Percentiles rank a stretch among this genome's conserved stretches.
Evolutionary conservation across 1,140 invertebrate species (phyloP).

Genomic region (Cardiocondyla obscurior): DNA sequence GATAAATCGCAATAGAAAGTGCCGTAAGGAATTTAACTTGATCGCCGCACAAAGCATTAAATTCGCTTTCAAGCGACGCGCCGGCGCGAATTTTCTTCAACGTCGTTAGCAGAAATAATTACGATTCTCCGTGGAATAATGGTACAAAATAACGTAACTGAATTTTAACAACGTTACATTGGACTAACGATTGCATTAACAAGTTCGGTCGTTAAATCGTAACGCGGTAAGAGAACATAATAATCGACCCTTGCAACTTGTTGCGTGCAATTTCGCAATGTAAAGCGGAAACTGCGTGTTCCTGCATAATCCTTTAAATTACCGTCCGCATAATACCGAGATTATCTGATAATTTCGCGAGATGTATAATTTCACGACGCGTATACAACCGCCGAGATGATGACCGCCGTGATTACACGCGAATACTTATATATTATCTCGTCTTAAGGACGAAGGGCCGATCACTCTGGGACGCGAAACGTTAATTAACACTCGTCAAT

Average conservation of each 20-base stretch:
- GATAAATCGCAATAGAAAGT: neutral
- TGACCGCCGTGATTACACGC: neutral
- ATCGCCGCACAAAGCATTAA: neutral
- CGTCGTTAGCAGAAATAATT: neutral
- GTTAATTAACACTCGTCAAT: neutral
- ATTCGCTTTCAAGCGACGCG: neutral
- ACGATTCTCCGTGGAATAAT: neutral
- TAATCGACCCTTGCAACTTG: constrained; percentile 62
- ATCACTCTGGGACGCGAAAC: neutral
- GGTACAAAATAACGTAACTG: neutral
- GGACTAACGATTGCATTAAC: constrained; percentile 36
- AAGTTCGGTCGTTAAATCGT: neutral
- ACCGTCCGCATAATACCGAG: constrained; percentile 15
- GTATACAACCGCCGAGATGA: neutral
- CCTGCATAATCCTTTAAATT: constrained; percentile 47
- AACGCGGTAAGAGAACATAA: constrained; percentile 24
- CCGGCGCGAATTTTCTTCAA: neutral
- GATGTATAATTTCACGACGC: neutral
- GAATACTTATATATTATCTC: too few species aligned
- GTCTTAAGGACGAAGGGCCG: neutral
- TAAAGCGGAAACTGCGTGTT: constrained; percentile 53
- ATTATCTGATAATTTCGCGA: constrained; percentile 10
- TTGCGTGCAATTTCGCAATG: constrained; percentile 57
- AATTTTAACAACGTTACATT: constrained; percentile 26
- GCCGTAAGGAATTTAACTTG: neutral